phyloP scores from a whole-genome alignment of 64 coral and sea anemone genomes.

The Montipora cactus region DNA sequence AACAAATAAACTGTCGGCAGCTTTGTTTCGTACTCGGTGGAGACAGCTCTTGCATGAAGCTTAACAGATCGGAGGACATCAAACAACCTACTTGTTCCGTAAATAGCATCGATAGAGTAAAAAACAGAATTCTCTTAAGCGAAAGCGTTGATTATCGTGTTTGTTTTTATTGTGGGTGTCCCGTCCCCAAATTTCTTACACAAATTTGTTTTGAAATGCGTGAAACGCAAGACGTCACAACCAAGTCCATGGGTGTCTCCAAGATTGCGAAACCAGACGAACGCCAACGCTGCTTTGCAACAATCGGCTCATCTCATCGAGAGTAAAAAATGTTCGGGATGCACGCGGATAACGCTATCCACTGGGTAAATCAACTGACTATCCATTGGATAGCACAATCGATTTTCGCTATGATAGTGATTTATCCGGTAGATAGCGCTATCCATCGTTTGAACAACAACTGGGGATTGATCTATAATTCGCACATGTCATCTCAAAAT shows the following conservation, averaged over 20 bases:
- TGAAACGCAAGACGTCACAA: constrained; percentile 25
- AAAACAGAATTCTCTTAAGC: constrained; percentile 26
- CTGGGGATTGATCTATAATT: too few species aligned
- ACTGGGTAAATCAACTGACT: too few species aligned
- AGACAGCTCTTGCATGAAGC: constrained; percentile 39
- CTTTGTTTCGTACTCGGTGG: constrained; percentile 38
- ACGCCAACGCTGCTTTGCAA: too few species aligned
- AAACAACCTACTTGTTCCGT: constrained; percentile 27
- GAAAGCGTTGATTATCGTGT: constrained; percentile 4
- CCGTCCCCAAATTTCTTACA: constrained; percentile 12
- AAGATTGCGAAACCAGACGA: too few species aligned
- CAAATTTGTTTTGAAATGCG: constrained; percentile 8
- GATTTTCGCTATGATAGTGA: too few species aligned
- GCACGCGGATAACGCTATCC: too few species aligned
- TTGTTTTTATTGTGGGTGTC: constrained; percentile 22
- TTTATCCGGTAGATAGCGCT: too few species aligned
- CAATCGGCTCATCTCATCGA: too few species aligned
- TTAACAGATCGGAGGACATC: constrained; percentile 58
- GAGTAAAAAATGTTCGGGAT: too few species aligned
- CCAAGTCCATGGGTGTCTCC: not conserved
- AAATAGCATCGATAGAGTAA: constrained; percentile 33
- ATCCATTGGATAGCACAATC: too few species aligned
- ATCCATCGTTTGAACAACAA: too few species aligned
- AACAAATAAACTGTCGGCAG: constrained; percentile 64
- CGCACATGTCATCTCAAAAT: too few species aligned